Percentiles rank a stretch among this genome's conserved stretches.
These are phyloP conservation scores for Phycodurus eques DNA, from an alignment of 2,113 vertebrate species.

Conservation along the genomic window DNA sequence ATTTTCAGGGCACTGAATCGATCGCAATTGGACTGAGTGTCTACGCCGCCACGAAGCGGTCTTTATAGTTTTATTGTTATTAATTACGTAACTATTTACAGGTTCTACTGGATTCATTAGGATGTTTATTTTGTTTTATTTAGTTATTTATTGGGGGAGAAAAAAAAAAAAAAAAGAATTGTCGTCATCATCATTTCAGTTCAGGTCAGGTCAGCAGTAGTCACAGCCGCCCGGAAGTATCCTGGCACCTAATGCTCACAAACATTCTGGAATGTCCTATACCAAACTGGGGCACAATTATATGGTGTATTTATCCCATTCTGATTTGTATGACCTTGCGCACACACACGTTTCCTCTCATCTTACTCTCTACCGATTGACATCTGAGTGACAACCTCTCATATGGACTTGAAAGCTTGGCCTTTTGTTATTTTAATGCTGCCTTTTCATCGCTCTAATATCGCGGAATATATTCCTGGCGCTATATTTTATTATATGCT, in stretches of 20 bases:
- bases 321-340: conserved; percentile 37
- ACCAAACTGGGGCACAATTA: background rate
- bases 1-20: too few species aligned
- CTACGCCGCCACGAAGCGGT: too few species aligned
- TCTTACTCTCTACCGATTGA: conserved; percentile 18
- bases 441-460: conserved; percentile 28
- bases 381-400: conserved; percentile 25
- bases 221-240: background rate
- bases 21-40: too few species aligned
- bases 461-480: conserved; percentile 27
- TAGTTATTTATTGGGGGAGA: too few species aligned
- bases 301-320: background rate
- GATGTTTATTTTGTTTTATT: too few species aligned
- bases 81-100: too few species aligned
- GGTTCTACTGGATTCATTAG: too few species aligned
- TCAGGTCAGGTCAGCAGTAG: background rate
- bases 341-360: conserved; percentile 9
- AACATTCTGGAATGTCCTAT: background rate
- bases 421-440: conserved; percentile 36
- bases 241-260: background rate
- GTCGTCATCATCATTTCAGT: too few species aligned
- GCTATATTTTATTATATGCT: conserved; percentile 37
- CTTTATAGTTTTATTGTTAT: too few species aligned
- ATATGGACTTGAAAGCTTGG: conserved; percentile 9
- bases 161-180: too few species aligned